A percentile compares a stretch with the other conserved stretches of the same genome.
Evolutionary conservation across 2,888 invertebrate genomes (phyloP).

Genomic region (Mesodorylaimus sp.): DNA sequence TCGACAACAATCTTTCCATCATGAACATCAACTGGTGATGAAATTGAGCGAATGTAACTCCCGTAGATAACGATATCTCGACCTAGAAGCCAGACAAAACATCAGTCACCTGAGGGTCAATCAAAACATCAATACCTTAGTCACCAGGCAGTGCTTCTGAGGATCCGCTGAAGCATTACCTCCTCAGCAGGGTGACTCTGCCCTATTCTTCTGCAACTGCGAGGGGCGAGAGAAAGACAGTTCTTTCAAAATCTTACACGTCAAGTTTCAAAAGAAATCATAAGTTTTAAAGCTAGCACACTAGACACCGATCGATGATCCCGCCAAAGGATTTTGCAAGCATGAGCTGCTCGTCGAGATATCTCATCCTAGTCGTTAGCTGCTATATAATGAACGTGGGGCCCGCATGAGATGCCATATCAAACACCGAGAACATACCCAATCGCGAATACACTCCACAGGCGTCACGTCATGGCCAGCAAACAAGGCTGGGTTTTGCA

Average conservation of each 20-base stretch:
- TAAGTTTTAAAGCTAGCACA: no score
- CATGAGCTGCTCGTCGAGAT: no score
- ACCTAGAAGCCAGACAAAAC: constrained; percentile 21
- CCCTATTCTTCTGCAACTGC: no score
- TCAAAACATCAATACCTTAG: constrained; percentile 1
- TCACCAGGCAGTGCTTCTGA: background rate
- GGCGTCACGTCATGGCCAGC: constrained; percentile 53
- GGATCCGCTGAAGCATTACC: background rate
- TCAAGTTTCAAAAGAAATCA: no score
- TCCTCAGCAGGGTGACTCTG: no score
- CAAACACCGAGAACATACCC: constrained; percentile 39
- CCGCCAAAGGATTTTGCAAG: no score
- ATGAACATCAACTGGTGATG: constrained; percentile 93
- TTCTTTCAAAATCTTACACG: no score
- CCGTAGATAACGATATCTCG: constrained; percentile 40
- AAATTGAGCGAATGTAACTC: constrained; percentile 61
- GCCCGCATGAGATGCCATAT: constrained; percentile 9
- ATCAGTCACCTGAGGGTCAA: no score
- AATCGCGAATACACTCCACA: constrained; percentile 54
- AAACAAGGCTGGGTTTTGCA: constrained; percentile 77
- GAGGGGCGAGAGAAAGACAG: no score
- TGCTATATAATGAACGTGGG: no score
- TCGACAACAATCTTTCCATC: constrained; percentile 61
- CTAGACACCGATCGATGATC: no score
- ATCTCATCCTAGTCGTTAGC: no score